phyloP scores from a whole-genome alignment of 2,888 invertebrate species.

The Steromphala cineraria region DNA sequence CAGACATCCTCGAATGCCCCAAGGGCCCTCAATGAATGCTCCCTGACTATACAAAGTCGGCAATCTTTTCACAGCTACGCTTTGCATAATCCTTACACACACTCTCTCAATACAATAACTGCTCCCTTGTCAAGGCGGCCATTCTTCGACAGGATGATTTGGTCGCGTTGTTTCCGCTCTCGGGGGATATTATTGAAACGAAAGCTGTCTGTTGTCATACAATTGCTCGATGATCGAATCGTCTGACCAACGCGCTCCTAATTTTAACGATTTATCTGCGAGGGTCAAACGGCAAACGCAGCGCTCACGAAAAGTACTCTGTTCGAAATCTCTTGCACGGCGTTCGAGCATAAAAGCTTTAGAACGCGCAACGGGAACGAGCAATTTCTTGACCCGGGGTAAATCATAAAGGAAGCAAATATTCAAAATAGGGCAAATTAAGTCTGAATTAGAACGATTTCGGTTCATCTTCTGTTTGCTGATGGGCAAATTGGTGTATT shows the following conservation, averaged over 20 bases:
- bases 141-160: constrained; percentile 17
- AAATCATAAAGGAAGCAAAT: constrained; percentile 13
- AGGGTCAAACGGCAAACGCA: background rate
- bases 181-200: background rate
- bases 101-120: constrained; percentile 11
- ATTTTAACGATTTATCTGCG: background rate
- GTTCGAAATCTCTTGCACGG: background rate
- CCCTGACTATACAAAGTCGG: constrained; percentile 4
- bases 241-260: background rate
- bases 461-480: background rate
- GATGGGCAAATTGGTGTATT: constrained; percentile 8
- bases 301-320: background rate
- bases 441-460: background rate
- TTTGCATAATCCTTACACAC: constrained; percentile 6
- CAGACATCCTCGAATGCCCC: constrained; percentile 7
- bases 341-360: background rate
- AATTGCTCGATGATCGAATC: constrained; percentile 13
- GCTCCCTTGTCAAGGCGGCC: constrained; percentile 7
- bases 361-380: background rate
- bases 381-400: background rate
- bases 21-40: constrained; percentile 13
- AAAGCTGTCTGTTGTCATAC: constrained; percentile 20
- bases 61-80: background rate
- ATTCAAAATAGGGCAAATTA: constrained; percentile 11
- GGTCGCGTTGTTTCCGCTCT: constrained; percentile 10